phyloP scores from a whole-genome alignment of 2,888 invertebrate species.

The Drosophila robusta region DNA sequence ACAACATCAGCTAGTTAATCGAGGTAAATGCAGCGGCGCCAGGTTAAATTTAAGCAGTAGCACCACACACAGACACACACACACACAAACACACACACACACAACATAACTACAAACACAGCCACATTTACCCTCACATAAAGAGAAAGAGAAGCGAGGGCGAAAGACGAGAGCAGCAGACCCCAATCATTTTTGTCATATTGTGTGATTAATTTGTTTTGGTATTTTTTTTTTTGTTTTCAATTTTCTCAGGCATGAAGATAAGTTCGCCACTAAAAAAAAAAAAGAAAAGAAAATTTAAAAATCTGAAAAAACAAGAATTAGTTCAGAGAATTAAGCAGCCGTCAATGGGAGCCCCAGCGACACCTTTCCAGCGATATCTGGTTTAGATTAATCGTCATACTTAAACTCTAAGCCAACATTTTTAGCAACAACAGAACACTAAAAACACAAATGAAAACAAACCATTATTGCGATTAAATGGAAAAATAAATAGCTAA shows the following conservation, averaged over 20 bases:
- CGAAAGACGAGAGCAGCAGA: background rate
- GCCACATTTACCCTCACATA: background rate
- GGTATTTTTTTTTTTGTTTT: constrained; percentile 21
- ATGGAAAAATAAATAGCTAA: constrained; percentile 41
- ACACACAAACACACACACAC: background rate
- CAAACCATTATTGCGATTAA: constrained; percentile 13
- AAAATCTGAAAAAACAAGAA: constrained; percentile 78
- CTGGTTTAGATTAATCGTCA: constrained; percentile 14
- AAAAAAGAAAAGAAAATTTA: constrained; percentile 90
- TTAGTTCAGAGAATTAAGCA: constrained; percentile 1
- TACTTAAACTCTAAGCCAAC: constrained; percentile 1
- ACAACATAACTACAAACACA: background rate
- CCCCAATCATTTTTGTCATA: constrained; percentile 18
- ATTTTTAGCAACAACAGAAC: constrained; percentile 2
- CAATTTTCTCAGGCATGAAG: constrained; percentile 5
- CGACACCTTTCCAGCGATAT: constrained; percentile 12
- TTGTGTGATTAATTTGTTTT: constrained; percentile 19
- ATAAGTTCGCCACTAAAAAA: background rate
- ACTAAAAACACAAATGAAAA: constrained; percentile 1
- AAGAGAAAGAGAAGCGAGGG: background rate
- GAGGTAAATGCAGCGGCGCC: background rate
- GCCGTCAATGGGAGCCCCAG: constrained; percentile 9
- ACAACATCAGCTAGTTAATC: background rate
- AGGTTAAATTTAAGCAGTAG: constrained; percentile 1
- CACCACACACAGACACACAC: constrained; percentile 10